phyloP scores from a whole-genome alignment of 2,113 vertebrate genomes.

The Mirza zaza region DNA sequence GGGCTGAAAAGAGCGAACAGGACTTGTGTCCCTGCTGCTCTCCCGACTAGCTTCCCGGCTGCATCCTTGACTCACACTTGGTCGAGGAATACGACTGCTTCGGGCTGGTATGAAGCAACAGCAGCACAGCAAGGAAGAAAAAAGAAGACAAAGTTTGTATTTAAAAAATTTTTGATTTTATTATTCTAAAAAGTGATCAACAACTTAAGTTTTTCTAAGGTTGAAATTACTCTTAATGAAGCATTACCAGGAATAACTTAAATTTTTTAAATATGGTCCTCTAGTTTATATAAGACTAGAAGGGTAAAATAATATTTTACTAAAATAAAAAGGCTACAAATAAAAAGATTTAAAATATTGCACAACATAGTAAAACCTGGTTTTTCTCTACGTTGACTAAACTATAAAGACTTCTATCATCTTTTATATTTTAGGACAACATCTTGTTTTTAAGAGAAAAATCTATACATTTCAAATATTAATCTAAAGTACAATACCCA shows the following conservation, averaged over 20 bases:
- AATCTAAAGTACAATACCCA: not conserved
- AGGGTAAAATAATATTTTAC: not conserved
- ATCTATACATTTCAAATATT: not conserved
- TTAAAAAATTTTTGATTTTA: not conserved
- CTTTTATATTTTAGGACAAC: not conserved
- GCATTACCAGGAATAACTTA: not conserved
- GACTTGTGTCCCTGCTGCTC: conserved; percentile 98
- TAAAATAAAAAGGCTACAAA: not conserved
- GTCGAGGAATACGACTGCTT: conserved; percentile 98
- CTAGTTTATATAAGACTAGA: not conserved
- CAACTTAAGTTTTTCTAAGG: not conserved
- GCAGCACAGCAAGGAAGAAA: conserved; percentile 78
- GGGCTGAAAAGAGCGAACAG: conserved; percentile 95
- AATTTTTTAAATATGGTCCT: not conserved
- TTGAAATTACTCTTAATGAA: not conserved
- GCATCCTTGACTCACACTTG: conserved; percentile 99
- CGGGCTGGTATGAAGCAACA: conserved; percentile 86
- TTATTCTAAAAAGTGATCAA: not conserved
- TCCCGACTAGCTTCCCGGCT: conserved; percentile 98
- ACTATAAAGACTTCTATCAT: not conserved
- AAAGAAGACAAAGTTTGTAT: conserved; percentile 79
- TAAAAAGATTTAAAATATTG: conserved; percentile 11
- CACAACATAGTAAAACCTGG: not conserved
- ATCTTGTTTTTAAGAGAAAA: not conserved
- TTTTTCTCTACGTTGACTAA: not conserved